Percentiles rank a stretch among this genome's conserved stretches.
Evolutionary conservation across 2,888 invertebrate genomes (phyloP).

Genomic region (Hesperia comma): DNA sequence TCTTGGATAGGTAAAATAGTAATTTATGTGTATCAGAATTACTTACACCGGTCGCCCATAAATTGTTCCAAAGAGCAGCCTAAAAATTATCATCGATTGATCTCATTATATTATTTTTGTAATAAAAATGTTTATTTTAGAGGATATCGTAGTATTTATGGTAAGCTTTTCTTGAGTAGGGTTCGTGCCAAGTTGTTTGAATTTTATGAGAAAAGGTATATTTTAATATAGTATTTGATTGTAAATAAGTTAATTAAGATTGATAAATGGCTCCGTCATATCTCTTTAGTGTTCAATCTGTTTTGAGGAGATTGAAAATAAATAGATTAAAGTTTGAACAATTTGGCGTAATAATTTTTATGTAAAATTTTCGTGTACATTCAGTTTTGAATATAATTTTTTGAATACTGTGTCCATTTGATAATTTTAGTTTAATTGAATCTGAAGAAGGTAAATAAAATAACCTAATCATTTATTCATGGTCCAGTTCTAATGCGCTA

Average conservation of each 20-base stretch:
- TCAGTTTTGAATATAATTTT: background rate
- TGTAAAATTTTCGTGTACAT: background rate
- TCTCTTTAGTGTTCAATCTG: conserved; percentile 44
- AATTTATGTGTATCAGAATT: conserved; percentile 36
- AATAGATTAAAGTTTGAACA: conserved; percentile 3
- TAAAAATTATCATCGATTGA: conserved; percentile 82
- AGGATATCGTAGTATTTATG: conserved; percentile 54
- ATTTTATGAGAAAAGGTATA: conserved; percentile 51
- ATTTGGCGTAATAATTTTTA: background rate
- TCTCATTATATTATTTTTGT: conserved; percentile 80
- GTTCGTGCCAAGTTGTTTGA: conserved; percentile 68
- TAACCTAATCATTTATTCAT: background rate
- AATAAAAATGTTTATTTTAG: conserved; percentile 78
- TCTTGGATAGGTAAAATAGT: conserved; percentile 15
- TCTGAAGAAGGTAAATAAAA: background rate
- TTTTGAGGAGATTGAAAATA: conserved; percentile 11
- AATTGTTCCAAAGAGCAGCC: conserved; percentile 84
- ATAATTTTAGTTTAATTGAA: background rate
- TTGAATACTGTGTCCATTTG: background rate
- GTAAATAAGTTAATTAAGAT: conserved; percentile 63
- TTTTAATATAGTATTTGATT: conserved; percentile 63
- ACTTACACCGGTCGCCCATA: conserved; percentile 49
- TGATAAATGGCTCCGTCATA: conserved; percentile 56
- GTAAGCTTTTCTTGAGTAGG: conserved; percentile 49
- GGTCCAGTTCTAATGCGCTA: no score